phyloP scores from a whole-genome alignment of 2,888 invertebrate species.

The Cosmia trapezina region DNA sequence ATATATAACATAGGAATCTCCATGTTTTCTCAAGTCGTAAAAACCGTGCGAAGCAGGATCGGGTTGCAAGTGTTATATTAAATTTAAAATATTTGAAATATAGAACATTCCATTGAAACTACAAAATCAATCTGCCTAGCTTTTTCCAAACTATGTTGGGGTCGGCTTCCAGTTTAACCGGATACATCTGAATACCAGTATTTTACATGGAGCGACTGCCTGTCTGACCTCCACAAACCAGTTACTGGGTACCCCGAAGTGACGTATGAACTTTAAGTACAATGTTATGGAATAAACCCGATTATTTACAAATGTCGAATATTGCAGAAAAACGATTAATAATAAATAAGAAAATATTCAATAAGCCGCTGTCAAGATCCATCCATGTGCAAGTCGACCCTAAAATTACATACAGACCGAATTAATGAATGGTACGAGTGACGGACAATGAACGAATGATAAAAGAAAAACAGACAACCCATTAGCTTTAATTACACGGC shows the following conservation, averaged over 20 bases:
- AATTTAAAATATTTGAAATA: not conserved
- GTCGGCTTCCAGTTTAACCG: too few relatives aligned
- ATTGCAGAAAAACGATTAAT: not conserved
- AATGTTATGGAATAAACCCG: not conserved
- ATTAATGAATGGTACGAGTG: slow-evolving; percentile 41
- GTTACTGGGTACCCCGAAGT: too few relatives aligned
- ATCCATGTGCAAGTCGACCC: slow-evolving; percentile 25
- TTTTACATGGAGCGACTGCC: too few relatives aligned
- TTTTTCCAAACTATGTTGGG: too few relatives aligned
- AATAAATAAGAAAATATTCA: not conserved
- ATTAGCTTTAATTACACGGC: slow-evolving; percentile 38
- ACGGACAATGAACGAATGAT: slow-evolving; percentile 42
- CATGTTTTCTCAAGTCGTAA: too few relatives aligned
- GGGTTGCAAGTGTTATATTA: too few relatives aligned
- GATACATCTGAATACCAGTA: too few relatives aligned
- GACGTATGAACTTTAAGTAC: too few relatives aligned
- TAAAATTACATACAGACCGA: slow-evolving; percentile 23
- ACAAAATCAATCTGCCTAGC: too few relatives aligned
- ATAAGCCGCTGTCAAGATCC: slow-evolving; percentile 25
- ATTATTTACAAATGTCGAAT: not conserved
- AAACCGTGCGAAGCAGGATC: too few relatives aligned
- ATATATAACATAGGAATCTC: too few relatives aligned
- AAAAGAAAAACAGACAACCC: slow-evolving; percentile 28
- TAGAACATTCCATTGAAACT: not conserved
- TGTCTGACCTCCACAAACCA: too few relatives aligned